A percentile compares a stretch with the other conserved stretches of the same genome.
Conservation (phyloP, 2,113 vertebrate species). For the Aptenodytes forsteri region DNA sequence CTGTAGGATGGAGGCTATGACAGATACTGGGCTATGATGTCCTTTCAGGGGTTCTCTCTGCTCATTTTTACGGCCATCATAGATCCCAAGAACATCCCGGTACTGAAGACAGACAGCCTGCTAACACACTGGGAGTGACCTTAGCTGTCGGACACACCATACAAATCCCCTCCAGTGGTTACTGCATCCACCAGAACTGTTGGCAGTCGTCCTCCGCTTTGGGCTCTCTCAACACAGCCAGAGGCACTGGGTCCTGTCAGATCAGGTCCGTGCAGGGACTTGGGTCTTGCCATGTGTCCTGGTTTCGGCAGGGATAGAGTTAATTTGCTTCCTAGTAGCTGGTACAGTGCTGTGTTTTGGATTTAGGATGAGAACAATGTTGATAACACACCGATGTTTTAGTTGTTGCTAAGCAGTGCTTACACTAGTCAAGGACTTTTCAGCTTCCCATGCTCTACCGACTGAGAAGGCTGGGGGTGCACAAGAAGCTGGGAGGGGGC, state of each 20-base stretch:
- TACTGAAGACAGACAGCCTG: background rate
- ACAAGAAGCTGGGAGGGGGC: no score
- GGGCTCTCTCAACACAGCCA: background rate
- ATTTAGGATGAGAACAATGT: no score
- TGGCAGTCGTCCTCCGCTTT: background rate
- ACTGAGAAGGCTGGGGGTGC: no score
- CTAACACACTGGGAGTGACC: background rate
- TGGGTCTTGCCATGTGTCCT: background rate
- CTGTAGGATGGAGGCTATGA: background rate
- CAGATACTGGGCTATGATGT: background rate
- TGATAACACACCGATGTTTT: no score
- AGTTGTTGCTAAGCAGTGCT: no score
- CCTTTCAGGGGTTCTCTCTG: background rate
- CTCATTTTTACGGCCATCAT: background rate
- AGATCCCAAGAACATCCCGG: background rate
- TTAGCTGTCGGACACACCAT: rapidly evolving
- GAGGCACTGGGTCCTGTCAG: background rate
- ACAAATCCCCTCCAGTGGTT: background rate
- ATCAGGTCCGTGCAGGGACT: background rate
- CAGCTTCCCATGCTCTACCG: no score
- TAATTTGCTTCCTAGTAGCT: no score
- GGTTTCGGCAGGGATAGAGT: no score
- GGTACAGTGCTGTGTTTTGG: no score
- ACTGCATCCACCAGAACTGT: background rate
- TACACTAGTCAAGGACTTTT: no score